A percentile compares a stretch with the other conserved stretches of the same genome.
Evolutionary conservation across 2,888 invertebrate genomes (phyloP).

Genomic region (Bombyx huttoni): DNA sequence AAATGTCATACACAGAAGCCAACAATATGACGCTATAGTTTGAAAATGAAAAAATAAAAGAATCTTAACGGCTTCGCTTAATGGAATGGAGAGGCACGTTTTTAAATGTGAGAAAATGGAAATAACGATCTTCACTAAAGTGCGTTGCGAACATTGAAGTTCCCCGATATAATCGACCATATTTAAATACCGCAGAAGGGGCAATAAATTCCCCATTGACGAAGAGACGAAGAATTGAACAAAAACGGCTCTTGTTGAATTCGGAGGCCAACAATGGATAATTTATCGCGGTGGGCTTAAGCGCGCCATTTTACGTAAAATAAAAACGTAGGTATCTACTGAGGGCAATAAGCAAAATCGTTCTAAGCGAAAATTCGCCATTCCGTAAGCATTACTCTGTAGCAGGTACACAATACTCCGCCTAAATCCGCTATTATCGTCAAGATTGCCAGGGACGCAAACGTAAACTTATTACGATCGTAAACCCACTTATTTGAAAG

Average conservation of each 20-base stretch:
- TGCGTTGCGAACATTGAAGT: constrained; percentile 46
- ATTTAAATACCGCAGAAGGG: constrained; percentile 60
- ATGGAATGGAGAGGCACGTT: neutral
- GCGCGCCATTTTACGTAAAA: constrained; percentile 35
- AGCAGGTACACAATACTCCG: constrained; percentile 5
- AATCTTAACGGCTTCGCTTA: neutral
- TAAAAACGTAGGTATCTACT: constrained; percentile 35
- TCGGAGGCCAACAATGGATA: constrained; percentile 60
- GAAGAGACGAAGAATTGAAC: constrained; percentile 67
- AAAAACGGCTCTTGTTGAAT: constrained; percentile 66
- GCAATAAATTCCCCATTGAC: constrained; percentile 69
- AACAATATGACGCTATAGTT: neutral
- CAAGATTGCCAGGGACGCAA: constrained; percentile 4
- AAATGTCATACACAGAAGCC: neutral
- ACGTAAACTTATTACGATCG: constrained; percentile 1
- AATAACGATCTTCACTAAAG: constrained; percentile 45
- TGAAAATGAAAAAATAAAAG: neutral
- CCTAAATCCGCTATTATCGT: constrained; percentile 13
- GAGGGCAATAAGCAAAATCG: constrained; percentile 16
- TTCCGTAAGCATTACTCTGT: constrained; percentile 10
- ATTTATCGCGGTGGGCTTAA: constrained; percentile 60
- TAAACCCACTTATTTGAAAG: constrained; percentile 1
- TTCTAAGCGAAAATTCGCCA: constrained; percentile 11
- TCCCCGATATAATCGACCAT: constrained; percentile 57
- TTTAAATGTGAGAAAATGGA: constrained; percentile 18